These are phyloP conservation scores for Danio albolineatus DNA, from an alignment of 2,797 vertebrate genomes.

Conservation along the genomic window DNA sequence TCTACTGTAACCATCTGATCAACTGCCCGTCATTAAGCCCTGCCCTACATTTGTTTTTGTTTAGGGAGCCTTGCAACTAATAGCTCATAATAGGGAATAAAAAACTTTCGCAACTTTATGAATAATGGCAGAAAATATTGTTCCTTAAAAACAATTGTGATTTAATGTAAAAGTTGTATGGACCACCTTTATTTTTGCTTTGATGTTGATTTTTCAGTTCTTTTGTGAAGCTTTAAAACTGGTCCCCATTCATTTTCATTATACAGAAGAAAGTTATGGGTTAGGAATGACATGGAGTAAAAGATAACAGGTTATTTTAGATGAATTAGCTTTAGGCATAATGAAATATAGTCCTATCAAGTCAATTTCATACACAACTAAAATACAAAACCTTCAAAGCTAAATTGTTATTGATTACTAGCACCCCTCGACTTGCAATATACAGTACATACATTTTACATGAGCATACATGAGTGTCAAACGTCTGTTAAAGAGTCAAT, in stretches of 20 bases:
- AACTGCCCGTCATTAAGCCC: too few relatives aligned
- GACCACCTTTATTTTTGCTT: not conserved
- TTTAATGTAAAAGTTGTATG: not conserved
- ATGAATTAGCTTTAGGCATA: not conserved
- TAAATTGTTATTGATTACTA: conserved; percentile 9
- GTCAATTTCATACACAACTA: not conserved
- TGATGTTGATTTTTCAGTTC: not conserved
- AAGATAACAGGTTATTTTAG: not conserved
- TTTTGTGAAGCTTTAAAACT: not conserved
- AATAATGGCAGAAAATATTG: not conserved
- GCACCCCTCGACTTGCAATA: conserved; percentile 3
- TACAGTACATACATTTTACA: conserved; percentile 22
- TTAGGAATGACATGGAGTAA: not conserved
- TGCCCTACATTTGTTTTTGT: too few relatives aligned
- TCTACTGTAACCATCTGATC: too few relatives aligned
- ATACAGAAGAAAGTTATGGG: not conserved
- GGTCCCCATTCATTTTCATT: not conserved
- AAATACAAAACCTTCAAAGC: conserved; percentile 7
- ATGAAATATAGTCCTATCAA: not conserved
- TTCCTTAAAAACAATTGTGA: not conserved
- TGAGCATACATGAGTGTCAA: conserved; percentile 34
- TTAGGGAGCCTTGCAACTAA: too few relatives aligned
- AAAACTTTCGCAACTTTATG: not conserved
- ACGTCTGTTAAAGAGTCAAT: conserved; percentile 69
- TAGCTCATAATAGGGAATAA: too few relatives aligned